Evolutionary conservation across 2,113 vertebrate genomes (phyloP), one percentile per base, ranked within the genome.

Genomic region (Antennarius striatus): DNA sequence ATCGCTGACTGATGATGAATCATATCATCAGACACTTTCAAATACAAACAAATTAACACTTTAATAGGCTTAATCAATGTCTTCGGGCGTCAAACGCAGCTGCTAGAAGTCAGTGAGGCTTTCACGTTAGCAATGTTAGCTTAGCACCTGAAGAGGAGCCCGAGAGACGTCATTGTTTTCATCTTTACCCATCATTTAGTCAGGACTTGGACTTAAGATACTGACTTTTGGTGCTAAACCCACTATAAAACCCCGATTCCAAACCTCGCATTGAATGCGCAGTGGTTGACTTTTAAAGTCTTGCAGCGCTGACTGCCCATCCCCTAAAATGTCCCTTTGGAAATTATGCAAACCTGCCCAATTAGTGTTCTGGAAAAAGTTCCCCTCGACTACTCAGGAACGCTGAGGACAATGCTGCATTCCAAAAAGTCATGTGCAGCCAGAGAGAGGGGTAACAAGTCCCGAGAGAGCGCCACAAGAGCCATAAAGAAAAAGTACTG

Each of bases 281-380:
- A 0, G 14, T 15, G 32, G 32, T 3, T 36, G 32, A 36, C 32
- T 36, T 36, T 36, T 36, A 36, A 66, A 63, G 42, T 45, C 13
- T 42, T 10, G 45, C 64, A 6, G 49, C 5, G 15, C 36, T 50
- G 57, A 60, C 10, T 22, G 1, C 17, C 59, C 49, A 49, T 71
- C 62, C 68, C 56, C 49, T 9, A 10, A 60, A 70, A 68, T 7
- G 8, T 32, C 56, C 45, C 63, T 54, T 29, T 63, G 64, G 48
- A 71, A 75, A 59, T 48, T 48, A 70, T 32, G 40, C 49, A 77
- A 75, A 81, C 68, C 22, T 36, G 3, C 17, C 69, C 78, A 74
- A 89, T 83, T 75, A 80, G 58, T 5, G 16, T 43, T 57, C 16
- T 49, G 42, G 54, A 77, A 74, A 56, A 55, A 73, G 52, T 71